Conservation (phyloP, 2,797 vertebrate genomes). For the Periparus ater region DNA sequence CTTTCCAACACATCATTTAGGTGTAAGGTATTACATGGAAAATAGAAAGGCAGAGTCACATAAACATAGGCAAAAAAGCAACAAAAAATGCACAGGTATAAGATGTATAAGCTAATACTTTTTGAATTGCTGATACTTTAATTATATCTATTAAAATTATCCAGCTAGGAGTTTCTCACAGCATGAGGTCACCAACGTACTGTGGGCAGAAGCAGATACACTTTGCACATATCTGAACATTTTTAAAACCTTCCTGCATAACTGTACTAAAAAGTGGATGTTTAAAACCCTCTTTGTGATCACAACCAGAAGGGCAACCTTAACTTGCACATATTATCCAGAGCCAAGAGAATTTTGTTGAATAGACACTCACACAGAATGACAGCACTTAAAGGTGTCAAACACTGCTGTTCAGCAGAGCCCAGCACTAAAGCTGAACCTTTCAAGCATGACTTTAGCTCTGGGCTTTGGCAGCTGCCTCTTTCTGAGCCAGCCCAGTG, state of each 20-base stretch:
- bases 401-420: neutral
- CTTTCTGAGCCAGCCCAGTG: neutral
- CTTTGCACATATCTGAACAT: accelerated
- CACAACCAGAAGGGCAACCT: neutral
- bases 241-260: neutral
- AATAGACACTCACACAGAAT: neutral
- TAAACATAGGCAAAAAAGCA: neutral
- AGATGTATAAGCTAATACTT: neutral
- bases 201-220: neutral
- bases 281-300: neutral
- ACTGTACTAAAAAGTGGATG: neutral
- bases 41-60: neutral
- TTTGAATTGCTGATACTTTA: neutral
- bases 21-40: neutral
- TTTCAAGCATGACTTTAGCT: neutral
- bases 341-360: neutral
- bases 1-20: neutral
- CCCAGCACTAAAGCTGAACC: neutral
- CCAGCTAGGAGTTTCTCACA: neutral
- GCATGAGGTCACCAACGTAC: neutral
- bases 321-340: neutral
- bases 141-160: neutral
- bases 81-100: neutral
- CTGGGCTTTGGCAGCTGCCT: neutral
- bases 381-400: neutral